These are phyloP conservation scores for Macquaria australasica DNA, from an alignment of 2,113 vertebrate species.

Conservation along the genomic window DNA sequence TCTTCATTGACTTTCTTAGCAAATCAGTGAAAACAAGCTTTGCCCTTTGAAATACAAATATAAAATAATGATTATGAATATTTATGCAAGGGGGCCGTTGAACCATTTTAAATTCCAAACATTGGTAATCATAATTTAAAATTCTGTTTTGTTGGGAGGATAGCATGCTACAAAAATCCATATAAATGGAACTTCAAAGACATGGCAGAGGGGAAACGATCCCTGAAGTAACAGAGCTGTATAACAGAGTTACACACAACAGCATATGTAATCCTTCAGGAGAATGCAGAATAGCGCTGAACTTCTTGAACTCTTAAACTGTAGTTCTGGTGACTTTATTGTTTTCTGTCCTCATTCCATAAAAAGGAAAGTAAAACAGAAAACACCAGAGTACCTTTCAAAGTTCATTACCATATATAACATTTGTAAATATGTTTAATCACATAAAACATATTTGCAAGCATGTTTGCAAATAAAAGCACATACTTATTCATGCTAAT, in stretches of 20 bases:
- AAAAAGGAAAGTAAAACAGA: background rate
- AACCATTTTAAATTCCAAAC: slow-evolving; percentile 65
- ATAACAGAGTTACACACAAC: slow-evolving; percentile 30
- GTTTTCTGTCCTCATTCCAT: slow-evolving; percentile 22
- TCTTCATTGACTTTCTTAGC: slow-evolving; percentile 41
- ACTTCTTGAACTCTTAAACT: slow-evolving; percentile 40
- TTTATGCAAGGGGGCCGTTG: slow-evolving; percentile 58
- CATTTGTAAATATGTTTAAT: background rate
- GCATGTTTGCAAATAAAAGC: background rate
- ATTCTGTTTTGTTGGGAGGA: slow-evolving; percentile 65
- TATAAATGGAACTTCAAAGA: slow-evolving; percentile 72
- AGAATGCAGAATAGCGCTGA: slow-evolving; percentile 21
- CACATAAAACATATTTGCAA: background rate
- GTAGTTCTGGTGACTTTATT: slow-evolving; percentile 5
- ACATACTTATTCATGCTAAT: background rate
- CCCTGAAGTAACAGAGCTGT: slow-evolving; percentile 62
- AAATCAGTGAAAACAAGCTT: slow-evolving; percentile 56
- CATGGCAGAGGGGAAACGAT: slow-evolving; percentile 44
- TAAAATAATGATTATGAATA: slow-evolving; percentile 66
- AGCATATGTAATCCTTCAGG: slow-evolving; percentile 48
- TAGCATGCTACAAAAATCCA: slow-evolving; percentile 50
- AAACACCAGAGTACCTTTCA: background rate
- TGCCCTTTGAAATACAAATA: slow-evolving; percentile 58
- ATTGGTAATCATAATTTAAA: slow-evolving; percentile 66
- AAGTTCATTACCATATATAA: background rate